phyloP scores from a whole-genome alignment of 2,797 vertebrate species.

The Myotis myotis region DNA sequence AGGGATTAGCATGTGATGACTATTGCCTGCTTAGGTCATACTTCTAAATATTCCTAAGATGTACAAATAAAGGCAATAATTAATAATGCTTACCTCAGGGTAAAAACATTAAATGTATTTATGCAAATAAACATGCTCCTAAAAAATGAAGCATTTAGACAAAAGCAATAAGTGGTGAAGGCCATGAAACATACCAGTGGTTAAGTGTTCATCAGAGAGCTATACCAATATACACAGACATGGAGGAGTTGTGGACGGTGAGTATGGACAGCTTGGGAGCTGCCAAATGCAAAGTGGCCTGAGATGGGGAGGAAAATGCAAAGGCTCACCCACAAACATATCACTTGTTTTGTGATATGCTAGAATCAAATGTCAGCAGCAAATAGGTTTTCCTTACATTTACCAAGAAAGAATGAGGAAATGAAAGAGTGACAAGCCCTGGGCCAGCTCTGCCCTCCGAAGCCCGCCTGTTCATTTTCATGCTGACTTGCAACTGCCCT shows the following conservation, averaged over 20 bases:
- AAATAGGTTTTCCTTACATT: conserved; percentile 59
- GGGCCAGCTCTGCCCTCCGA: conserved; percentile 42
- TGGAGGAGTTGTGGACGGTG: not conserved
- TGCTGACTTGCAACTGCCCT: not conserved
- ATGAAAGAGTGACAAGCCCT: conserved; percentile 18
- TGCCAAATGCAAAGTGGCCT: not conserved
- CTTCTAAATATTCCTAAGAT: not conserved
- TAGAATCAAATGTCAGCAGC: conserved; percentile 63
- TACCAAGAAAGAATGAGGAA: conserved; percentile 33
- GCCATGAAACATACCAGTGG: not conserved
- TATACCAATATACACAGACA: not conserved
- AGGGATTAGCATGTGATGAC: not conserved
- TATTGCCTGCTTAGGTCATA: not conserved
- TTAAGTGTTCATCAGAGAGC: not conserved
- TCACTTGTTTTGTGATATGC: conserved; percentile 39
- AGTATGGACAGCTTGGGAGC: not conserved
- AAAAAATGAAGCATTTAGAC: not conserved
- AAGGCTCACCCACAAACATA: not conserved
- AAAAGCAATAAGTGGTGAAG: not conserved
- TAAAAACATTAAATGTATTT: not conserved
- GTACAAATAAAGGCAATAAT: not conserved
- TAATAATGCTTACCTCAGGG: not conserved
- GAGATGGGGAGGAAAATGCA: not conserved
- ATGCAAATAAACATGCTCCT: not conserved
- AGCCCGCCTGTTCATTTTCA: conserved; percentile 41